Evolutionary conservation across 2,113 vertebrate species (phyloP), one percentile per base, ranked within the genome.

Genomic region (Leptosomus discolor): DNA sequence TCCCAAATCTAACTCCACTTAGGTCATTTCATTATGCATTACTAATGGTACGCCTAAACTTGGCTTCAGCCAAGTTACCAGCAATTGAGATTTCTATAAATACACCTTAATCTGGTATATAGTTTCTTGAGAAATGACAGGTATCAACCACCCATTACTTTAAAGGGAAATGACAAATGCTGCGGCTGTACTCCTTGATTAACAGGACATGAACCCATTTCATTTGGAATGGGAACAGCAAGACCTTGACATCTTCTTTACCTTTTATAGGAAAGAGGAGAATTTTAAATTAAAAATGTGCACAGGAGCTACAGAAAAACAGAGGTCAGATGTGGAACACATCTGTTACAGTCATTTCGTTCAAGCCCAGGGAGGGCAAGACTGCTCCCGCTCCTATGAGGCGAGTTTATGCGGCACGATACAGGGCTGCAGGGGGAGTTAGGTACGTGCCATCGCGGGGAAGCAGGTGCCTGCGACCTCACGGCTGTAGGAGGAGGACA

Each of bases 91-190:
- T 68, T 93, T 83, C 96, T 96, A 95, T 96, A 95, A 96, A 96
- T 94, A 95, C 80, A 87, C 89, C 78, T 88, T 97, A 94, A 97
- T 96, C 91, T 87, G 79, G 91, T 92, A 65, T 95, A 96, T 82
- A 91, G 94, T 94, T 97, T 94, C 92, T 88, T 85, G 96, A 96
- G 93, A 96, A 92, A 96, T 97, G 96, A 96, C 96, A 96, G 97
- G 92, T 97, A 96, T 97, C 97, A 97, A 94, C 88, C 84, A 93
- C 77, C 96, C 88, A 94, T 95, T 97, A 91, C 93, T 94, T 90
- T 90, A 96, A 86, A 91, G 89, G 91, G 89, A 97, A 94, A 73
- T 96, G 95, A 97, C 97, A 98, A 95, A 93, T 87, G 91, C 85
- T 60, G 77, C 4, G 0, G 88, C 96, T 86, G 86, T 76, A 71